Conservation (phyloP, 2,113 vertebrate genomes). For the Apistogramma diplotaenia region DNA sequence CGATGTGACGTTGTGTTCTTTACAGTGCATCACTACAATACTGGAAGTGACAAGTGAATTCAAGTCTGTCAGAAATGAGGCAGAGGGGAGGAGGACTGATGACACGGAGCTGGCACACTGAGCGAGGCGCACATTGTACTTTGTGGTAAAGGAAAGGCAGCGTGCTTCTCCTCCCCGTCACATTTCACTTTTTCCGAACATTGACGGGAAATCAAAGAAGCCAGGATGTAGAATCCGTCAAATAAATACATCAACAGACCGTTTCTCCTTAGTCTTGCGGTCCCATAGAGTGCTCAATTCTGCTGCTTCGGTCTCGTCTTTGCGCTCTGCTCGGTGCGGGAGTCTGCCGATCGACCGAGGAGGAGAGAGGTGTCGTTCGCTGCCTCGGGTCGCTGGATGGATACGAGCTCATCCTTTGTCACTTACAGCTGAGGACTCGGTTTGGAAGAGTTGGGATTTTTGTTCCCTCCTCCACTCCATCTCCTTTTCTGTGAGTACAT, state of each 20-base stretch:
- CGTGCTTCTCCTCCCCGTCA: constrained; percentile 32
- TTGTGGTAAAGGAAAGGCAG: constrained; percentile 12
- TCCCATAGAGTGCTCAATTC: neutral
- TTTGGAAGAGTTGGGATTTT: constrained; percentile 25
- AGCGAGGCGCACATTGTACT: constrained; percentile 48
- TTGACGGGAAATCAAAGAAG: constrained; percentile 14
- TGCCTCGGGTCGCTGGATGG: constrained; percentile 36
- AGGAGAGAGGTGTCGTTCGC: constrained; percentile 37
- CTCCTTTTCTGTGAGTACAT: constrained; percentile 42
- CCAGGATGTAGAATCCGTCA: constrained; percentile 52
- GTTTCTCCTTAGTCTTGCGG: neutral
- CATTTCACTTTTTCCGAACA: constrained; percentile 45
- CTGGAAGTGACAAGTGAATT: constrained; percentile 6
- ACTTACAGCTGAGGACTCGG: constrained; percentile 1
- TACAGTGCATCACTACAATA: neutral
- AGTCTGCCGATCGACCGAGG: constrained; percentile 1
- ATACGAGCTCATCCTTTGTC: neutral
- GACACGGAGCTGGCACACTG: constrained; percentile 33
- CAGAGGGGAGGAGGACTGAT: constrained; percentile 48
- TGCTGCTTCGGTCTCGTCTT: constrained; percentile 1
- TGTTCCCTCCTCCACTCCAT: neutral
- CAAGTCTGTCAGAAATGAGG: constrained; percentile 18
- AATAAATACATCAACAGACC: neutral
- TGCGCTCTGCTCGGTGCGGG: constrained; percentile 29
- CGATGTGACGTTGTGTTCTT: neutral